A percentile compares a stretch with the other conserved stretches of the same genome.
phyloP scores from a whole-genome alignment of 2,888 invertebrate species.

The Heliconius ethilla region DNA sequence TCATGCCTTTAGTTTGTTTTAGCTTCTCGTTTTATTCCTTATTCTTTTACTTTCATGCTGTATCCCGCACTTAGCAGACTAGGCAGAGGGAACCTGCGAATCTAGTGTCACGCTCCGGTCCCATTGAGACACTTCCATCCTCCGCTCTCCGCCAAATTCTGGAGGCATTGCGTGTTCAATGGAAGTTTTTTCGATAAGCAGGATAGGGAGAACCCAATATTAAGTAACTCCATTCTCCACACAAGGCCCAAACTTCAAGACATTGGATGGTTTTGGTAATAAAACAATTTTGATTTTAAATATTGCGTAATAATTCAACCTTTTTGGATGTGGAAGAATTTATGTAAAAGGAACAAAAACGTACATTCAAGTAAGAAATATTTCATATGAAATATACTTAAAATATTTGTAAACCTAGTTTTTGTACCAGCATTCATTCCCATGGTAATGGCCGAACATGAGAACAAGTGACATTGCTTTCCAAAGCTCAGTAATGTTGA shows the following conservation, averaged over 20 bases:
- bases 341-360: background rate
- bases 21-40: too few species aligned
- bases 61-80: too few species aligned
- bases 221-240: too few species aligned
- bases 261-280: background rate
- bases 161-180: too few species aligned
- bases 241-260: too few species aligned
- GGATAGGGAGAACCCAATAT: too few species aligned
- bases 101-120: too few species aligned
- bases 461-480: constrained; percentile 22
- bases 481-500: constrained; percentile 12
- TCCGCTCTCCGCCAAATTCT: too few species aligned
- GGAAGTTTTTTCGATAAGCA: too few species aligned
- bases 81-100: too few species aligned
- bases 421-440: constrained; percentile 8
- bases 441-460: constrained; percentile 12
- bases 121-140: too few species aligned
- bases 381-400: background rate
- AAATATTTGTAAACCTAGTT: background rate
- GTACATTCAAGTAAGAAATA: background rate
- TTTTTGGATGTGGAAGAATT: background rate
- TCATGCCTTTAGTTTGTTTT: background rate
- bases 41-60: too few species aligned
- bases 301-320: background rate
- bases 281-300: background rate